These are phyloP conservation scores for Lerema accius DNA, from an alignment of 1,140 invertebrate genomes.

Conservation along the genomic window DNA sequence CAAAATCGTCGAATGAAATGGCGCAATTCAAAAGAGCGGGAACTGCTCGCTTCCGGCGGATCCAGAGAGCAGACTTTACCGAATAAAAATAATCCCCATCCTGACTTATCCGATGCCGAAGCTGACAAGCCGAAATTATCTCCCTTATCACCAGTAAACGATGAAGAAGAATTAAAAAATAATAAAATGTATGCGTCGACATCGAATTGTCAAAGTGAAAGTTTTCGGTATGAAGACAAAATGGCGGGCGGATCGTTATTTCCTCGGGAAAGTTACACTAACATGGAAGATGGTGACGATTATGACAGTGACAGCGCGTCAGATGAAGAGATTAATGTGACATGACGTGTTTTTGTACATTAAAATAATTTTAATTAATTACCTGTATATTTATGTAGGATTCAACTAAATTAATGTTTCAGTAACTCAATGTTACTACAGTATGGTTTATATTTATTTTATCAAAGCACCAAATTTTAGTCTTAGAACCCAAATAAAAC, in stretches of 20 bases:
- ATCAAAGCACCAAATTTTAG: no score
- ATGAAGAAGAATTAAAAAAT: slow-evolving; percentile 66
- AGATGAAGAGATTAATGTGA: slow-evolving; percentile 92
- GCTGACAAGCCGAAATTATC: slow-evolving; percentile 87
- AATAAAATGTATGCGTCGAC: slow-evolving; percentile 73
- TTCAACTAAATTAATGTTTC: no score
- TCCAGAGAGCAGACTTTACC: slow-evolving; percentile 97
- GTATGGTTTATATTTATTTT: no score
- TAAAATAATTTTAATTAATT: slow-evolving; percentile 28
- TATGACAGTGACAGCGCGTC: slow-evolving; percentile 88
- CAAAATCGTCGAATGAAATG: slow-evolving; percentile 98
- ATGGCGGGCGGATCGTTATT: slow-evolving; percentile 56
- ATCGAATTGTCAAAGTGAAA: slow-evolving; percentile 58
- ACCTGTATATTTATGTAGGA: slow-evolving; percentile 16
- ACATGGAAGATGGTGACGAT: slow-evolving; percentile 83
- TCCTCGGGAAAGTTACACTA: slow-evolving; percentile 75
- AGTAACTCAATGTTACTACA: no score
- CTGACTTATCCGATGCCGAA: slow-evolving; percentile 96
- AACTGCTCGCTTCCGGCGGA: slow-evolving; percentile 95
- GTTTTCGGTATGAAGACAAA: slow-evolving; percentile 71
- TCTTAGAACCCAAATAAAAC: no score
- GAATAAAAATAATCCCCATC: slow-evolving; percentile 98
- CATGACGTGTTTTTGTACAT: slow-evolving; percentile 84
- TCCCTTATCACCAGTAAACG: slow-evolving; percentile 78
- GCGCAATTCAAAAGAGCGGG: slow-evolving; percentile 98